A percentile compares a stretch with the other conserved stretches of the same genome.
These are phyloP conservation scores for Eubasilissa splendida DNA, from an alignment of 2,888 invertebrate species.

Conservation along the genomic window DNA sequence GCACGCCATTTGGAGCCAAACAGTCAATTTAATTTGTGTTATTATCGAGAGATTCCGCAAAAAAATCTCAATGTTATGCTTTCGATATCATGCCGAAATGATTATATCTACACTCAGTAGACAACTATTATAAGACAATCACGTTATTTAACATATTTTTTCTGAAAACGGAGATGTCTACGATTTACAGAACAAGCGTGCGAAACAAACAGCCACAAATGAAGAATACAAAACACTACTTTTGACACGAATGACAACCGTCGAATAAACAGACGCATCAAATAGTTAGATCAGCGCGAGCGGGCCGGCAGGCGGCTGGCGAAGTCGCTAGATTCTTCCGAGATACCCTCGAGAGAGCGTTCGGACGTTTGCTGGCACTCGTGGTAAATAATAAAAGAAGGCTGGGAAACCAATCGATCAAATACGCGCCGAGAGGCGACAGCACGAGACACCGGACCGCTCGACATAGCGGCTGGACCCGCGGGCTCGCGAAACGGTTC, in stretches of 20 bases:
- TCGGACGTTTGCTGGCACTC: constrained; percentile 22
- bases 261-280: no score
- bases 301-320: neutral
- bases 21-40: neutral
- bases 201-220: no score
- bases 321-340: neutral
- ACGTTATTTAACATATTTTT: no score
- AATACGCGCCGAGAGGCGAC: constrained; percentile 33
- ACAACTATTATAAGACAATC: no score
- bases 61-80: constrained; percentile 11
- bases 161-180: no score
- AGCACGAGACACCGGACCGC: constrained; percentile 20
- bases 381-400: constrained; percentile 50
- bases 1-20: constrained; percentile 4
- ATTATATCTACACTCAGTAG: no score
- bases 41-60: constrained; percentile 1
- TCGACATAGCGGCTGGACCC: neutral
- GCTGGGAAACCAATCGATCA: constrained; percentile 44
- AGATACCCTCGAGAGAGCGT: neutral
- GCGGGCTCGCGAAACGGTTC: constrained; percentile 5
- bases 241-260: no score
- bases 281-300: no score
- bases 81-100: neutral
- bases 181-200: no score
- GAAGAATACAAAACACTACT: no score